A percentile compares a stretch with the other conserved stretches of the same genome.
Evolutionary conservation across 2,888 invertebrate genomes (phyloP).

Genomic region (Dorcus parallelipipedus): DNA sequence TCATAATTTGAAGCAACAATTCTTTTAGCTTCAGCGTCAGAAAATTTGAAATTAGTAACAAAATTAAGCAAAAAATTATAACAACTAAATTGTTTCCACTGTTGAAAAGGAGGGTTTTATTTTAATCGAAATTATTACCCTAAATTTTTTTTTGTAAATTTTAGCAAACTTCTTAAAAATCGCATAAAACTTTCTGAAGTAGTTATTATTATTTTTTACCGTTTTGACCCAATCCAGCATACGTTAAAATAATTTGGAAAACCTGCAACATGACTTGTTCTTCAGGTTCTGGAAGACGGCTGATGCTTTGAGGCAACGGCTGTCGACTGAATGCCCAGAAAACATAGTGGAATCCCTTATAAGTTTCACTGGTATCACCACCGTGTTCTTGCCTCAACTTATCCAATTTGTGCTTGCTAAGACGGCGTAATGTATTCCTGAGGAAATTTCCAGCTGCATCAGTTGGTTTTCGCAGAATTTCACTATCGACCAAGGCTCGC

Average conservation of each 20-base stretch:
- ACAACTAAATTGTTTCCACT: too few relatives aligned
- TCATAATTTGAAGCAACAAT: too few relatives aligned
- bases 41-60: too few relatives aligned
- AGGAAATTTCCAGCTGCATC: constrained; percentile 84
- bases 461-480: constrained; percentile 76
- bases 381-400: constrained; percentile 68
- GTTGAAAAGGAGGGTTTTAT: too few relatives aligned
- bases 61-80: too few relatives aligned
- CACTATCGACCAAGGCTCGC: constrained; percentile 78
- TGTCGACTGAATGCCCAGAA: constrained; percentile 91
- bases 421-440: constrained; percentile 79
- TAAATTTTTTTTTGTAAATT: too few relatives aligned
- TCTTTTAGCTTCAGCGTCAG: too few relatives aligned
- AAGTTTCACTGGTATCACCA: constrained; percentile 73
- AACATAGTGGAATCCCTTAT: constrained; percentile 80
- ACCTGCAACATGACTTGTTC: constrained; percentile 84
- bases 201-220: constrained; percentile 42
- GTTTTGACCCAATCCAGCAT: constrained; percentile 76
- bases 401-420: constrained; percentile 82
- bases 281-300: constrained; percentile 79
- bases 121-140: too few relatives aligned
- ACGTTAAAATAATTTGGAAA: constrained; percentile 85
- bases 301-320: constrained; percentile 76
- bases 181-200: too few relatives aligned
- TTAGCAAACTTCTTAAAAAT: too few relatives aligned